phyloP scores from a whole-genome alignment of 2,888 invertebrate species.

The Limulus polyphemus region DNA sequence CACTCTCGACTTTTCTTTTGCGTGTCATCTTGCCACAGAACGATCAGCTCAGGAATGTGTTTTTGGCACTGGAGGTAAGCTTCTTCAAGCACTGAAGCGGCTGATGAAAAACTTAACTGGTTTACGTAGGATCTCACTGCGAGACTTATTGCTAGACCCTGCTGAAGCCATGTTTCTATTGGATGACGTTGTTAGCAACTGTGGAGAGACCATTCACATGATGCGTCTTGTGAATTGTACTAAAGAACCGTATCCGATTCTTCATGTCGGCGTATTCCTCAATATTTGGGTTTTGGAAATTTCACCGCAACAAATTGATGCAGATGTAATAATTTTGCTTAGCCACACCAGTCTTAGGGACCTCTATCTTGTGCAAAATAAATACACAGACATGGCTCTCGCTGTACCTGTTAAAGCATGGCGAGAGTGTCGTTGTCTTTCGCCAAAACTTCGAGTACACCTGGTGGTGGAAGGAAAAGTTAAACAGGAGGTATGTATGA shows the following conservation, averaged over 20 bases:
- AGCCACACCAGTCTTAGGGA: conserved; percentile 44
- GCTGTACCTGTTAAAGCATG: conserved; percentile 38
- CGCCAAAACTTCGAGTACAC: conserved; percentile 52
- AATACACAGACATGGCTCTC: conserved; percentile 33
- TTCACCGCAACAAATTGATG: conserved; percentile 33
- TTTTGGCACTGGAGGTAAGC: conserved; percentile 59
- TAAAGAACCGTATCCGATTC: conserved; percentile 51
- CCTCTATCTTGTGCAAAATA: conserved; percentile 59
- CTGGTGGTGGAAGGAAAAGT: conserved; percentile 48
- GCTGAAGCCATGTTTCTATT: conserved; percentile 55
- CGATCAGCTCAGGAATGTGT: conserved; percentile 45
- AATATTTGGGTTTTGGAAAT: conserved; percentile 49
- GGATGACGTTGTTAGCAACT: conserved; percentile 50
- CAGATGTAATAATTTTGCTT: conserved; percentile 26
- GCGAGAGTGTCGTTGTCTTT: conserved; percentile 45
- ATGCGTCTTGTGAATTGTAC: conserved; percentile 62
- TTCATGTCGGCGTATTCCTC: conserved; percentile 61
- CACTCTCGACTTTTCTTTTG: conserved; percentile 55
- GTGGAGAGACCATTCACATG: conserved; percentile 48
- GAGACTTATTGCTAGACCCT: conserved; percentile 58
- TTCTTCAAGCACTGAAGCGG: conserved; percentile 37
- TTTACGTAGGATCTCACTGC: conserved; percentile 51
- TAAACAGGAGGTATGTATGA: conserved; percentile 39
- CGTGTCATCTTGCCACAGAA: conserved; percentile 50
- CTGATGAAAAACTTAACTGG: conserved; percentile 53